These are phyloP conservation scores for Halictus rubicundus DNA, from an alignment of 1,140 invertebrate species.

Conservation along the genomic window DNA sequence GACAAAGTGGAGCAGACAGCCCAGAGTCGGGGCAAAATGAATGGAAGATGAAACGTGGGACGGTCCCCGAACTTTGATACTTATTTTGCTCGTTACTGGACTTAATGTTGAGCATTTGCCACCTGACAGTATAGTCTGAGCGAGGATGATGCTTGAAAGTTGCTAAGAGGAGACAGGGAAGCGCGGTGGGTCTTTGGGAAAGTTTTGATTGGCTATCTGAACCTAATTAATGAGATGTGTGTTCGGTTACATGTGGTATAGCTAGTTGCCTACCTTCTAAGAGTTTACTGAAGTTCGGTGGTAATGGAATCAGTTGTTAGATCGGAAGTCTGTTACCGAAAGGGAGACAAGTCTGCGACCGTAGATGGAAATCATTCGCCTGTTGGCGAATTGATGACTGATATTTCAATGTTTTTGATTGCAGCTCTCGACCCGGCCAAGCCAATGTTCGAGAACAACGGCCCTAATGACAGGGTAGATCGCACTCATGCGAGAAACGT, in stretches of 20 bases:
- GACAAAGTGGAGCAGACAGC: not conserved
- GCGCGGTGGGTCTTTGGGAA: not conserved
- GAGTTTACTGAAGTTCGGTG: too few relatives aligned
- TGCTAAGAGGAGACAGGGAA: not conserved
- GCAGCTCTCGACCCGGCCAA: slow-evolving; percentile 82
- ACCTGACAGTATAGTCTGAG: not conserved
- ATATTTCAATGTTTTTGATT: not conserved
- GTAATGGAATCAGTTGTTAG: too few relatives aligned
- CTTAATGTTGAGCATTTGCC: not conserved
- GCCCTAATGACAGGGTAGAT: slow-evolving; percentile 75
- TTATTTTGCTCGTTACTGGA: not conserved
- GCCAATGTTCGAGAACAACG: slow-evolving; percentile 77
- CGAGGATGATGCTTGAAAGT: not conserved
- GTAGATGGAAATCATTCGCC: too few relatives aligned
- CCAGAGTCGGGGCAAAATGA: not conserved
- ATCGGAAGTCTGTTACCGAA: too few relatives aligned
- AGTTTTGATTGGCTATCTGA: not conserved
- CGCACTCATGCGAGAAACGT: slow-evolving; percentile 78
- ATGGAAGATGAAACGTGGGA: not conserved
- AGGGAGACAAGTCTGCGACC: too few relatives aligned
- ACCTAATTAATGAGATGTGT: not conserved
- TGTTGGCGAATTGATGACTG: too few relatives aligned
- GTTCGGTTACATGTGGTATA: too few relatives aligned
- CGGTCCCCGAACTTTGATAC: not conserved
- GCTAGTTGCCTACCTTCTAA: too few relatives aligned